phyloP scores from a whole-genome alignment of 2,888 invertebrate genomes.

The Lasioglossum leucozonium region DNA sequence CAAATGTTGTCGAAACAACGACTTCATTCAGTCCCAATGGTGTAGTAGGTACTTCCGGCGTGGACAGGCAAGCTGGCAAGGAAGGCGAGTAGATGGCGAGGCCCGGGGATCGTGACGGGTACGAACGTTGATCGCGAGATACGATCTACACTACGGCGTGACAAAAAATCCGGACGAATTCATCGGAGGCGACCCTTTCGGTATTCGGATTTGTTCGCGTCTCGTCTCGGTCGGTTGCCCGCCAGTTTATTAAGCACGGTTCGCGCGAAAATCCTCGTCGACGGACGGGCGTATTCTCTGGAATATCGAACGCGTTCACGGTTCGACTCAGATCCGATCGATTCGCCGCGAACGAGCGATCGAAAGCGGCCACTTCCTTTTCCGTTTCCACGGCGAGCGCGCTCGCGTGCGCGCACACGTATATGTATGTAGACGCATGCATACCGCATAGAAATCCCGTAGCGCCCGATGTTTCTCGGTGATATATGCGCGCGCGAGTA shows the following conservation, averaged over 20 bases:
- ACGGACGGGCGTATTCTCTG: too few species aligned
- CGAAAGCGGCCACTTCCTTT: background rate
- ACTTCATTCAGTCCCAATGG: constrained; percentile 47
- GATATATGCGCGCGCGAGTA: constrained; percentile 79
- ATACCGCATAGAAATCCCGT: constrained; percentile 39
- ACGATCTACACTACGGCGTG: constrained; percentile 38
- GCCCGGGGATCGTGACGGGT: constrained; percentile 32
- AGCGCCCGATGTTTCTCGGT: constrained; percentile 70
- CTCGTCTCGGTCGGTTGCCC: background rate
- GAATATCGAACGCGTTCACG: too few species aligned
- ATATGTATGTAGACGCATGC: background rate
- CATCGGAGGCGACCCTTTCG: background rate
- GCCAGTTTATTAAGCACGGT: background rate
- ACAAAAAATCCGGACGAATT: constrained; percentile 29
- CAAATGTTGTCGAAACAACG: constrained; percentile 57
- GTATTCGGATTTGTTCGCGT: background rate
- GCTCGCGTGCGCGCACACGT: background rate
- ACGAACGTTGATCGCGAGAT: constrained; percentile 48
- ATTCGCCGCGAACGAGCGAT: background rate
- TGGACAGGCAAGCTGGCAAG: constrained; percentile 53
- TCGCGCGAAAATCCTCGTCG: background rate
- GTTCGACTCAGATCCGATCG: background rate
- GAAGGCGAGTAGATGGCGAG: background rate
- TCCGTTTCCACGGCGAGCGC: background rate
- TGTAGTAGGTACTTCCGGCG: constrained; percentile 62